These are phyloP conservation scores for Atopsyche davidsoni DNA, from an alignment of 1,140 invertebrate species.

Conservation along the genomic window DNA sequence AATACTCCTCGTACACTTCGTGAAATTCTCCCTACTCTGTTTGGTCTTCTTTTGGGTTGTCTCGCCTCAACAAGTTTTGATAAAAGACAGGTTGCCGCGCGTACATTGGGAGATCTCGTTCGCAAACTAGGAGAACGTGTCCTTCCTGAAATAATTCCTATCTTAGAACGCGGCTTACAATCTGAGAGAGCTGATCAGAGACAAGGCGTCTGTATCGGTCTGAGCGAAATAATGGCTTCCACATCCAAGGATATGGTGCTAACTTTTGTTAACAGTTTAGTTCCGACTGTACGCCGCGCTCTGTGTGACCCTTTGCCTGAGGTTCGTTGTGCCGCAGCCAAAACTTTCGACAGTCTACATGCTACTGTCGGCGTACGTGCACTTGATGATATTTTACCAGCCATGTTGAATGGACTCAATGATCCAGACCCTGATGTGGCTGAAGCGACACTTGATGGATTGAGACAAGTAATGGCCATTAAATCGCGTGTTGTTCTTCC, in stretches of 20 bases:
- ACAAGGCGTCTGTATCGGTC: constrained; percentile 96
- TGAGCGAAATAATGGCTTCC: constrained; percentile 96
- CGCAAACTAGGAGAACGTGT: constrained; percentile 96
- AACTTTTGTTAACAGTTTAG: constrained; percentile 88
- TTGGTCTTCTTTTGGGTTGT: constrained; percentile 85
- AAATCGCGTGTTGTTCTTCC: constrained; percentile 93
- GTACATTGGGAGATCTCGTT: constrained; percentile 95
- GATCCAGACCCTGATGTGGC: constrained; percentile 67
- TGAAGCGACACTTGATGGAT: constrained; percentile 86
- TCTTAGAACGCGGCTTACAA: constrained; percentile 87
- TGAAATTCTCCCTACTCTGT: constrained; percentile 93
- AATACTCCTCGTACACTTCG: constrained; percentile 94
- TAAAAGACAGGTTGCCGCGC: constrained; percentile 90
- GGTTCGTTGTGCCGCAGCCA: constrained; percentile 89
- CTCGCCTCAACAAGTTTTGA: constrained; percentile 93
- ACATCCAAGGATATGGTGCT: constrained; percentile 93
- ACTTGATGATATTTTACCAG: constrained; percentile 94
- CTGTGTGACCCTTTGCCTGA: constrained; percentile 88
- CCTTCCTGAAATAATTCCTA: constrained; percentile 95
- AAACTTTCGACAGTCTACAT: constrained; percentile 95
- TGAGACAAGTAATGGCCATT: constrained; percentile 94
- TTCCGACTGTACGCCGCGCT: constrained; percentile 94
- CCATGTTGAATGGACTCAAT: constrained; percentile 79
- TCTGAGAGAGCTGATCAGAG: constrained; percentile 88
- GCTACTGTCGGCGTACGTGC: constrained; percentile 89